Percentiles rank a stretch among this genome's conserved stretches.
Conservation (phyloP, 2,113 vertebrate species). For the Ranitomeya variabilis region DNA sequence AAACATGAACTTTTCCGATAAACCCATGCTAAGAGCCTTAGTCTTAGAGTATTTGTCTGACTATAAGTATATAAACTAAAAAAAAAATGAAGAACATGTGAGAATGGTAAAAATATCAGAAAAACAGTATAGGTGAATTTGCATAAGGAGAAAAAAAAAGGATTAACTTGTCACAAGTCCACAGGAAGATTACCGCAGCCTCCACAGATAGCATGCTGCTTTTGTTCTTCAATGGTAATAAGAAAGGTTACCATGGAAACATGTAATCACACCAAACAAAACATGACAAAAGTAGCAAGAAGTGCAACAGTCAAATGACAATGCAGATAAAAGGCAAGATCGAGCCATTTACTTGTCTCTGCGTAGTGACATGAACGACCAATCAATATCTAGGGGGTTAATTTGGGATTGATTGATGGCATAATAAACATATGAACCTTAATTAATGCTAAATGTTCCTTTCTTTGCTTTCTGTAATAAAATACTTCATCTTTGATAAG, state of each 20-base stretch:
- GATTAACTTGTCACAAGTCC: slow-evolving; percentile 16
- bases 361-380: too few species aligned
- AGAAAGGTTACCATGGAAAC: slow-evolving; percentile 4
- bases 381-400: too few species aligned
- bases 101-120: not conserved
- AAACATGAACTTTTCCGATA: too few species aligned
- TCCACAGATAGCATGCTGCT: slow-evolving; percentile 10
- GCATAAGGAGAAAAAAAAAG: not conserved
- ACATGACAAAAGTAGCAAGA: not conserved
- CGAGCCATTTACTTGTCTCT: not conserved
- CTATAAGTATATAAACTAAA: not conserved
- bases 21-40: too few species aligned
- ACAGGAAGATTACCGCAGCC: slow-evolving; percentile 2
- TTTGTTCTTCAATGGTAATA: not conserved
- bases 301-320: not conserved
- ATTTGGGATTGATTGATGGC: too few species aligned
- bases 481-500: too few species aligned
- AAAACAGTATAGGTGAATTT: not conserved
- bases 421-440: too few species aligned
- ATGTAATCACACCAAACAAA: not conserved
- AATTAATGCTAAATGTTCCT: too few species aligned
- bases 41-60: not conserved
- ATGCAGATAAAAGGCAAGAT: not conserved
- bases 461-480: too few species aligned
- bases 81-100: not conserved